These are phyloP conservation scores for Notechis scutatus DNA, from an alignment of 2,113 vertebrate genomes.

Conservation along the genomic window DNA sequence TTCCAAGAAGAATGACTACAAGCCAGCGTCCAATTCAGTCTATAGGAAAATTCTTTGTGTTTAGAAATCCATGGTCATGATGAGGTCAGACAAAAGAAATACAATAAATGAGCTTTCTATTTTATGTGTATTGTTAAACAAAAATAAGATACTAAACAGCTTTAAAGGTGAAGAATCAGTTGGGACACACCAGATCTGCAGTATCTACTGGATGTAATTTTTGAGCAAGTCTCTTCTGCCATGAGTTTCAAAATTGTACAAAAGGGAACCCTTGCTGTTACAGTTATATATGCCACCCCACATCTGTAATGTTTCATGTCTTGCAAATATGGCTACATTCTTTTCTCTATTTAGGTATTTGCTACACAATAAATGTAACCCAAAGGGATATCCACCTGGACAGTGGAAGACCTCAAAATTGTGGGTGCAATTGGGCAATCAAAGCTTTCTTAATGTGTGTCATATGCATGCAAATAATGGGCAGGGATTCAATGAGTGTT, in stretches of 20 bases:
- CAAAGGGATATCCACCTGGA: not conserved
- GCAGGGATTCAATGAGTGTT: not conserved
- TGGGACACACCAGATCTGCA: not conserved
- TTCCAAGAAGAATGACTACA: not conserved
- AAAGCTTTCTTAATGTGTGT: not conserved
- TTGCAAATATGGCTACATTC: not conserved
- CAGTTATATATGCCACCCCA: not conserved
- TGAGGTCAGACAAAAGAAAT: not conserved
- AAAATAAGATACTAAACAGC: not conserved
- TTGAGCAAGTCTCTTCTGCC: not conserved
- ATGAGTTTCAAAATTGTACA: not conserved
- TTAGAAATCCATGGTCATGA: constrained; percentile 7
- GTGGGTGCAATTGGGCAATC: not conserved
- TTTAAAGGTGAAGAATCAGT: not conserved
- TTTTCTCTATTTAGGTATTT: not conserved
- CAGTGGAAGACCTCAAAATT: not conserved
- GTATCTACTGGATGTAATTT: not conserved
- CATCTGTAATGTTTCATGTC: not conserved
- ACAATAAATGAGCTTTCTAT: not conserved
- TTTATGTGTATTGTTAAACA: not conserved
- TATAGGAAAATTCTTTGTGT: rapidly evolving
- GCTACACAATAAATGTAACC: not conserved
- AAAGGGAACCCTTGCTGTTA: not conserved
- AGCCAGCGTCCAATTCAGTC: not conserved
- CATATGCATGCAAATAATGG: not conserved